A percentile compares a stretch with the other conserved stretches of the same genome.
These are phyloP conservation scores for Digitonthophagus gazella DNA, from an alignment of 2,888 invertebrate species.

Conservation along the genomic window DNA sequence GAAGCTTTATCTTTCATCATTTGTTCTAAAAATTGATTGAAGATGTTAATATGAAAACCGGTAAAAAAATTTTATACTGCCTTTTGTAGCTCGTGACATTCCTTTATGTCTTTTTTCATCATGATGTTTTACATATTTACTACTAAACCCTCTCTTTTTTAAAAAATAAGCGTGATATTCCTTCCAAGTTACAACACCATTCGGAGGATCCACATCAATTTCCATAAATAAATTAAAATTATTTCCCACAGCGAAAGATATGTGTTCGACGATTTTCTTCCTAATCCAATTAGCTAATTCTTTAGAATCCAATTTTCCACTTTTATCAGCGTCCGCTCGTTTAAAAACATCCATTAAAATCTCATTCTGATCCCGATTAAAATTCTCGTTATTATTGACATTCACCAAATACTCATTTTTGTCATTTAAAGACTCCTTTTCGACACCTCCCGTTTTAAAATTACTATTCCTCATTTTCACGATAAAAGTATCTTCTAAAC, in stretches of 20 bases:
- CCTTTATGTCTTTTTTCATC: constrained; percentile 64
- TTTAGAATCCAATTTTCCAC: constrained; percentile 58
- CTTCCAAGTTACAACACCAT: constrained; percentile 73
- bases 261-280: constrained; percentile 66
- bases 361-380: constrained; percentile 44
- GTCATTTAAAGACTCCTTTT: constrained; percentile 48
- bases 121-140: constrained; percentile 63
- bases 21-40: constrained; percentile 53
- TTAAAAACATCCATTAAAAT: constrained; percentile 49
- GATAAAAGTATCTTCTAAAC: constrained; percentile 45
- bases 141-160: constrained; percentile 65
- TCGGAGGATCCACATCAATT: constrained; percentile 65
- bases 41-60: neutral
- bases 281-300: constrained; percentile 68
- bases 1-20: constrained; percentile 74
- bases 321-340: constrained; percentile 61
- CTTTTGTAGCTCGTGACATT: constrained; percentile 61
- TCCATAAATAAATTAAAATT: constrained; percentile 65
- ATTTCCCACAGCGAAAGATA: constrained; percentile 63
- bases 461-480: constrained; percentile 53
- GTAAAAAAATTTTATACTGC: constrained; percentile 31
- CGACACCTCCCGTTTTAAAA: constrained; percentile 53
- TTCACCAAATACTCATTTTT: constrained; percentile 54
- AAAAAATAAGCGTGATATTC: constrained; percentile 77
- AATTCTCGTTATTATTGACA: constrained; percentile 45